Base-by-base conservation (phyloP, 2,888 invertebrate genomes). In the Himalopsyche tibetana region DNA sequence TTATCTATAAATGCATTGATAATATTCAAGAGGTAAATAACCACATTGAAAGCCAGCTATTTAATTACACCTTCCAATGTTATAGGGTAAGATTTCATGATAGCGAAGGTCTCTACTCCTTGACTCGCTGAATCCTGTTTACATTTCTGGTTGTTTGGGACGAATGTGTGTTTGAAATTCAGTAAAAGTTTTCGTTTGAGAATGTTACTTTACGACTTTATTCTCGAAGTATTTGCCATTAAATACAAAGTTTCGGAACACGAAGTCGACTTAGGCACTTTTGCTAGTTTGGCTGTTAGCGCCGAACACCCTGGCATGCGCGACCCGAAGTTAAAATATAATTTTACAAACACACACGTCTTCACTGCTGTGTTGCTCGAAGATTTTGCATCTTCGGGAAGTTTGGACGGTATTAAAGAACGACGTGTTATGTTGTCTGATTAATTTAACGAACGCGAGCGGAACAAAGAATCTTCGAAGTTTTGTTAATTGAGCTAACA, bases 181-280 rank as follows among this genome's bases (percentile, higher is more conserved):
- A 28, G 19, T 38, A 38, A 85, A 83, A 85, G 69, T 85, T 85
- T 45, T 45, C 45, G 63, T 81, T 55, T 79, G 85, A 85, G 82
- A 82, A 74, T 85, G 85, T 79, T 82, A 85, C 85, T 85, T 85
- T 79, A 80, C 85, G 82, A 82, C 85, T 82, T 81, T 86, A 86
- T 84, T 86, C 56, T 40, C 80, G 38, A 86, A 86, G 86, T 86
- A 86, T 86, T 86, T 81, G 51, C 86, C 84, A 83, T 86, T 86
- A 86, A 83, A 84, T 80, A 84, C 40, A 83, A 83, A 83, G 55
- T 83, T 83, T 55, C 63, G 69, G 55, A 81, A 82, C 85, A 63
- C 42, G 69, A 17, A 74, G 51, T 82, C 81, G 42, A 56, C 79
- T 84, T 80, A 84, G 63, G 63, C 74, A 74, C 74, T 38, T 38